Evolutionary conservation across 2,888 invertebrate genomes (phyloP).

Genomic region (Habrosyne pyritoides): DNA sequence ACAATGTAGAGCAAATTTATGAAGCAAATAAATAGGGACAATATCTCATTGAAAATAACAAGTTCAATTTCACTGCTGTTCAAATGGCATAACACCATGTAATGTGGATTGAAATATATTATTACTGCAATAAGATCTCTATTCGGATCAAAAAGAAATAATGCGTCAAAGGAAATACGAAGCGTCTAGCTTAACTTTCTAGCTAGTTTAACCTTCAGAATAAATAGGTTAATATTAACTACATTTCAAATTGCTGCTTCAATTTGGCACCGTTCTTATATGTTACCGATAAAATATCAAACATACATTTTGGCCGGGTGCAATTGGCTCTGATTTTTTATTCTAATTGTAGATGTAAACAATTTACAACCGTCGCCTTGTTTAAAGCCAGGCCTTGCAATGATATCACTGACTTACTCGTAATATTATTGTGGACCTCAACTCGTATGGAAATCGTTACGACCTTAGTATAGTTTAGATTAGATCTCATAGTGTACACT

Average conservation of each 20-base stretch:
- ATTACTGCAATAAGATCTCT: neutral
- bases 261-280: conserved; percentile 31
- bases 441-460: conserved; percentile 46
- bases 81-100: neutral
- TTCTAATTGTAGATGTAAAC: conserved; percentile 22
- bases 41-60: neutral
- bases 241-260: neutral
- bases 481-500: conserved; percentile 27
- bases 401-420: conserved; percentile 44
- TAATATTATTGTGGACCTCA: conserved; percentile 39
- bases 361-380: neutral
- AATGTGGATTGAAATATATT: neutral
- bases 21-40: neutral
- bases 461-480: conserved; percentile 42
- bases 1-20: neutral
- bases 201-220: neutral
- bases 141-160: neutral
- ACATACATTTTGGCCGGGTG: conserved; percentile 18
- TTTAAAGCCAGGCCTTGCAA: conserved; percentile 20
- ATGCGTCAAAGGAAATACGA: neutral
- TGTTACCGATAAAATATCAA: conserved; percentile 19
- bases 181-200: too few species aligned
- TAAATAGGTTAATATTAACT: neutral
- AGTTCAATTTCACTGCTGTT: neutral
- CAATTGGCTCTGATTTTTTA: conserved; percentile 16